Evolutionary conservation across 2,888 invertebrate species (phyloP), one percentile per base, ranked within the genome.

Genomic region (Caenorhabditis imperialis): DNA sequence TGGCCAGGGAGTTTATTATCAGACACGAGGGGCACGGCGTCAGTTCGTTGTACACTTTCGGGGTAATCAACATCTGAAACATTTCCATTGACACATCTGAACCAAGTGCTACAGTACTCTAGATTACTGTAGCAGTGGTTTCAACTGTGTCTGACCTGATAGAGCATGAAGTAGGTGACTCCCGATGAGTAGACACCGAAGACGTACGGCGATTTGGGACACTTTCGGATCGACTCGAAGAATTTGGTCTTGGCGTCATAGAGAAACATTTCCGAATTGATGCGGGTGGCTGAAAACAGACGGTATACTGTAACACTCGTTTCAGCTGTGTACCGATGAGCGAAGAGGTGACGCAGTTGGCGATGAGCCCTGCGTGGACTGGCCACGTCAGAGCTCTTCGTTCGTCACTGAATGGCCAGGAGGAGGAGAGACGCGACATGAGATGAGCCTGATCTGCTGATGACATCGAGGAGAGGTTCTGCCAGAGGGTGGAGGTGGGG

Each of bases 251-350:
- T 81, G 25, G 78, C 38, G 44, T 84, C 75, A 62, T 58, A 72
- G 18, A 80, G 50, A 38, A 84, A 73, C 78, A 84, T 79, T 23
- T 85, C 85, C 3, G 84, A 73, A 57, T 82, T 84, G 73, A 85
- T 84, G 47, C 78, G 77, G 1, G 80, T 77, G 20, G 84, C 85
- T 84, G 45, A 60, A 81, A 55, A 45, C 10, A n/a, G n/a, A n/a
- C 4, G 4, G n/a, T n/a, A 38, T 10, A 16, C 27, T 23, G 23
- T n/a, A 27, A 12, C 16, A 12, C 1, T 8, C 23, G n/a, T 8
- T 18, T 35, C 33, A 53, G n/a, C n/a, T n/a, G n/a, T 69, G 55
- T 23, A 84, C 84, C 73, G 40, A 84, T 79, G 2, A 79, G 44
- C 1, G 79, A 55, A 1, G 82, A 73, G 18, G 82, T 78, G 23